Percentiles rank a stretch among this genome's conserved stretches.
Evolutionary conservation across 2,113 vertebrate genomes (phyloP).

Genomic region (zebrafish (Danio rerio)): DNA sequence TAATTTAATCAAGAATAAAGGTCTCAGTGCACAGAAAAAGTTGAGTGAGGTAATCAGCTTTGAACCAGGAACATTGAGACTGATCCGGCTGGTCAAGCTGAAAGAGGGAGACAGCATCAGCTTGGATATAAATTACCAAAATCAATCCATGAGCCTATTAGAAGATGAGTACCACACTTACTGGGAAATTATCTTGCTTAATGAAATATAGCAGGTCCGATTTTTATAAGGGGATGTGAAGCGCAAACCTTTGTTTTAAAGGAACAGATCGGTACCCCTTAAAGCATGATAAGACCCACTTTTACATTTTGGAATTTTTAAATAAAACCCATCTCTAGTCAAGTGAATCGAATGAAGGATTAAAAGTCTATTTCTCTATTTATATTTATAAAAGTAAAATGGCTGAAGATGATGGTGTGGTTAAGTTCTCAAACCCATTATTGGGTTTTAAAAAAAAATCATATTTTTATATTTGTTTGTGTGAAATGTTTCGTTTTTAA

Average conservation of each 20-base stretch:
- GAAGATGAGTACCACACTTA: slow-evolving; percentile 44
- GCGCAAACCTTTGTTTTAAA: slow-evolving; percentile 5
- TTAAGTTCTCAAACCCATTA: slow-evolving; percentile 25
- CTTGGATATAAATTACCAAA: slow-evolving; percentile 45
- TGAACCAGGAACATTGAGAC: slow-evolving; percentile 43
- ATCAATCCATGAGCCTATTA: neutral
- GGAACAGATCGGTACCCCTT: neutral
- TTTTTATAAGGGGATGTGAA: neutral
- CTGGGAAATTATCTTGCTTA: slow-evolving; percentile 69
- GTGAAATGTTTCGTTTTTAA: neutral
- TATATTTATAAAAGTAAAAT: neutral
- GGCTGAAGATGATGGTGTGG: neutral
- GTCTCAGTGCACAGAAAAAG: rapidly evolving
- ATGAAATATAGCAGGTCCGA: neutral
- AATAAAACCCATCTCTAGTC: neutral
- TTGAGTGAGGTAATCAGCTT: slow-evolving; percentile 51
- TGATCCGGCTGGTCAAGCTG: slow-evolving; percentile 60
- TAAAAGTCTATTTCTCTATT: neutral
- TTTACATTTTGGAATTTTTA: neutral
- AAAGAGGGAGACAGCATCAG: slow-evolving; percentile 46
- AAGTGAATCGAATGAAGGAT: neutral
- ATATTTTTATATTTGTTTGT: neutral
- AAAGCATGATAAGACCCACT: neutral
- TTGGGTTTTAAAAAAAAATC: neutral
- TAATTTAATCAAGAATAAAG: slow-evolving; percentile 51